Base-by-base conservation (phyloP, 2,888 invertebrate genomes). In the Sphaerophoria rueppellii region DNA sequence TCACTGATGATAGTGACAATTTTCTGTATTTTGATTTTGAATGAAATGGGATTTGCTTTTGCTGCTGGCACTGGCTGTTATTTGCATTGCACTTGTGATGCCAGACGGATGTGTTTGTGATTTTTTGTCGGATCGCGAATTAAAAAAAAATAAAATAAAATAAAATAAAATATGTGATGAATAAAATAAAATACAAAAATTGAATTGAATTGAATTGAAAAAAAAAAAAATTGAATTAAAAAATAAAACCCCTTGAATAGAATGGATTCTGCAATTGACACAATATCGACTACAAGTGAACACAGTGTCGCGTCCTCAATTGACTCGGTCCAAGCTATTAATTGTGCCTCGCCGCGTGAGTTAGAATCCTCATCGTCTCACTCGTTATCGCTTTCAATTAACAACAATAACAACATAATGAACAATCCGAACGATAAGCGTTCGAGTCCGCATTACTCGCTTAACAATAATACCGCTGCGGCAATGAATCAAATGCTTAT, bases 211-310 rank as follows among this genome's bases (percentile, higher is more conserved):
- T 14, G n/a, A 52, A 61, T 37, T 58, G 14, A 65, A 46, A 48
- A 75, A 46, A 11, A 63, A 50, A 72, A 14, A 48, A 74, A 70
- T 35, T 11, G 16, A 63, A 71, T 32, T 50, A 69, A 67, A 46
- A 70, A 82, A 40, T 54, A 43, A 61, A 37, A 67, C 43, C 54
- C 37, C 16, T 72, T 35, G 50, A 55, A 70, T 74, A 90, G 89
- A 88, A 93, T 94, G 93, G 93, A 94, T 90, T 92, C 93, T 90
- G 93, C 92, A 88, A 93, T 93, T 92, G 93, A 93, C 92, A 93
- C 93, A 87, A 92, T 91, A 88, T 92, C 92, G 86, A 91, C 90
- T 79, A 91, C 92, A 89, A 94, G 94, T 92, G 94, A 94, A 90
- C 93, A 93, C 87, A 91, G 91, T 89, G 90, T 89, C 92, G 93